phyloP scores from a whole-genome alignment of 2,888 invertebrate genomes.

The Neoascia interrupta region DNA sequence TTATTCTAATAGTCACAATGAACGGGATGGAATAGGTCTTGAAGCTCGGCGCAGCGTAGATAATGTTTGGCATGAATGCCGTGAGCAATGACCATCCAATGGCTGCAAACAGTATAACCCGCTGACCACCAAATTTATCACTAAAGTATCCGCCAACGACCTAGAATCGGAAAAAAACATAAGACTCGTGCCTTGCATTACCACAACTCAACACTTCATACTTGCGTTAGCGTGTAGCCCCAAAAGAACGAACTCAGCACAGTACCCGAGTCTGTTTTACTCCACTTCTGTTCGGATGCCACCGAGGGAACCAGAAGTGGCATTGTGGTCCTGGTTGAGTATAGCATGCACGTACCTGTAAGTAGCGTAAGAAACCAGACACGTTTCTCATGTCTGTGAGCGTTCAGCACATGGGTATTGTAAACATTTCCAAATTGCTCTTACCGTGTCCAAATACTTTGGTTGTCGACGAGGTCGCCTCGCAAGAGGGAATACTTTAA shows the following conservation, averaged over 20 bases:
- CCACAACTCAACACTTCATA: constrained; percentile 62
- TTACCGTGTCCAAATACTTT: constrained; percentile 79
- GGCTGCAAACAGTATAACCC: constrained; percentile 83
- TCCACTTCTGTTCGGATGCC: constrained; percentile 84
- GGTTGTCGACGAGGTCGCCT: constrained; percentile 79
- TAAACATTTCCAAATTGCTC: not conserved
- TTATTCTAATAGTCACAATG: constrained; percentile 82
- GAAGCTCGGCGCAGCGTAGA: constrained; percentile 77
- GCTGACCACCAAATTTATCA: constrained; percentile 84
- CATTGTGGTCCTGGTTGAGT: constrained; percentile 85
- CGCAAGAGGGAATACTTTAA: constrained; percentile 78
- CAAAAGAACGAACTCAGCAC: constrained; percentile 87
- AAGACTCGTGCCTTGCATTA: not conserved
- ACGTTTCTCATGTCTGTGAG: constrained; percentile 80
- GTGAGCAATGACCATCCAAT: constrained; percentile 82
- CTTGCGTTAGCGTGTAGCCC: constrained; percentile 86
- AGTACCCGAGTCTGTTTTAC: constrained; percentile 85
- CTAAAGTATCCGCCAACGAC: constrained; percentile 82
- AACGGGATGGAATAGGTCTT: constrained; percentile 80
- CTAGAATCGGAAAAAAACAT: constrained; percentile 64
- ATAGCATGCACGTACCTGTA: constrained; percentile 84
- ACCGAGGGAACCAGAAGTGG: constrained; percentile 84
- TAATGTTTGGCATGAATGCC: constrained; percentile 82
- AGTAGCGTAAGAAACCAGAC: constrained; percentile 83
- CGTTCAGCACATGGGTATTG: not conserved